A percentile compares a stretch with the other conserved stretches of the same genome.
Conservation (phyloP, 2,888 invertebrate species). For the Rhamnusium bicolor region DNA sequence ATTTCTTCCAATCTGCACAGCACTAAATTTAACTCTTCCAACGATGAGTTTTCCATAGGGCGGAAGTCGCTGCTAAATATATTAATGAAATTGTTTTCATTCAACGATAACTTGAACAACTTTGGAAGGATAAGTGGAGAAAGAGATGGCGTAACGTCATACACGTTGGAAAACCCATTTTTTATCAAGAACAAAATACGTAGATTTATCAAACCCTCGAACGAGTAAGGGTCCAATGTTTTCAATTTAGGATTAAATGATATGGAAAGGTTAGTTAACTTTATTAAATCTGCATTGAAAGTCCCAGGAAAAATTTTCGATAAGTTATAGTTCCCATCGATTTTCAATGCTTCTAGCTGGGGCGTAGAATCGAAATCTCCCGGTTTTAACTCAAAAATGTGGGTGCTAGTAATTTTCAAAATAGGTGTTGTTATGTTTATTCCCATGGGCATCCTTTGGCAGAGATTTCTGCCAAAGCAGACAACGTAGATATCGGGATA, state of each 20-base stretch:
- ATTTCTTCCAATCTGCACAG: conserved; percentile 74
- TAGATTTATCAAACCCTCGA: conserved; percentile 73
- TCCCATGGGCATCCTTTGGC: conserved; percentile 73
- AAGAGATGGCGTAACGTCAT: conserved; percentile 71
- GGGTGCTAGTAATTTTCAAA: conserved; percentile 73
- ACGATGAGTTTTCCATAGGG: conserved; percentile 70
- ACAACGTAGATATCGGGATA: conserved; percentile 68
- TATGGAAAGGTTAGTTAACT: conserved; percentile 73
- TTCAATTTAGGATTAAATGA: conserved; percentile 73
- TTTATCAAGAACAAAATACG: conserved; percentile 73
- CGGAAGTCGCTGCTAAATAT: conserved; percentile 71
- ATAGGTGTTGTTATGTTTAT: conserved; percentile 68
- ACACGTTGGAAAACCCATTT: conserved; percentile 73
- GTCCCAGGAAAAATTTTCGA: conserved; percentile 71
- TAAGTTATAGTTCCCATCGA: conserved; percentile 75
- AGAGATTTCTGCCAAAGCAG: conserved; percentile 74
- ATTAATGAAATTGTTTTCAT: conserved; percentile 73
- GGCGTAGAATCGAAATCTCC: conserved; percentile 70
- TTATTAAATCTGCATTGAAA: conserved; percentile 71
- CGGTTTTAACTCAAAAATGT: conserved; percentile 69
- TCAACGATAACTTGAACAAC: conserved; percentile 72
- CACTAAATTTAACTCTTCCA: conserved; percentile 72
- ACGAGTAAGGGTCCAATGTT: conserved; percentile 70
- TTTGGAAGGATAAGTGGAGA: conserved; percentile 70
- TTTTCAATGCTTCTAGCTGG: conserved; percentile 70